Percentiles rank a stretch among this genome's conserved stretches.
These are phyloP conservation scores for Drosophila willistoni DNA, from an alignment of 1,140 invertebrate species.

Conservation along the genomic window DNA sequence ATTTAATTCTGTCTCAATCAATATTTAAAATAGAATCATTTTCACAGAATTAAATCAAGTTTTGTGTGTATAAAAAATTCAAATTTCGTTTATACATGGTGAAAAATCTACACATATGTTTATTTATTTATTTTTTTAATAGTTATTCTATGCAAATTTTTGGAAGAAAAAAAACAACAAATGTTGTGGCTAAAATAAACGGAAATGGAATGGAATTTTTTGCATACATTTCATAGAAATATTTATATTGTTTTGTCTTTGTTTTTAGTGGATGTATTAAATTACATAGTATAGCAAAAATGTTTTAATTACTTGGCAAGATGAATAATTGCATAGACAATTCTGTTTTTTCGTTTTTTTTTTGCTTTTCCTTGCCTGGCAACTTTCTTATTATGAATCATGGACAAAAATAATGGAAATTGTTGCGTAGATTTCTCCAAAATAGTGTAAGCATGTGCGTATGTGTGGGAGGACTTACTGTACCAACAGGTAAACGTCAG, in stretches of 20 bases:
- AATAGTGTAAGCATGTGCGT: slow-evolving; percentile 45
- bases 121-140: slow-evolving; percentile 45
- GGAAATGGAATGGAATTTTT: slow-evolving; percentile 63
- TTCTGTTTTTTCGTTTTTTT: background rate
- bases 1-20: slow-evolving; percentile 37
- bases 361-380: background rate
- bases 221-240: slow-evolving; percentile 26
- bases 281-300: slow-evolving; percentile 17
- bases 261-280: slow-evolving; percentile 11
- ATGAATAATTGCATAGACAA: slow-evolving; percentile 19
- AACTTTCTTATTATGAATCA: slow-evolving; percentile 5
- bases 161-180: background rate
- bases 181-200: slow-evolving; percentile 48
- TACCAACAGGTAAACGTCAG: slow-evolving; percentile 44
- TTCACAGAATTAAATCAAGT: slow-evolving; percentile 24
- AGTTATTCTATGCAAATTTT: slow-evolving; percentile 71
- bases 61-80: slow-evolving; percentile 43
- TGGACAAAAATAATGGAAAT: slow-evolving; percentile 12
- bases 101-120: slow-evolving; percentile 32
- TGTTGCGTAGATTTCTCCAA: slow-evolving; percentile 59
- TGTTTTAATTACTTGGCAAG: slow-evolving; percentile 4
- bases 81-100: slow-evolving; percentile 49
- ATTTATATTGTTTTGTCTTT: background rate
- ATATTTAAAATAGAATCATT: slow-evolving; percentile 34
- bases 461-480: slow-evolving; percentile 51